Evolutionary conservation across 2,113 vertebrate species (phyloP).

Genomic region (Tachysurus vachellii): DNA sequence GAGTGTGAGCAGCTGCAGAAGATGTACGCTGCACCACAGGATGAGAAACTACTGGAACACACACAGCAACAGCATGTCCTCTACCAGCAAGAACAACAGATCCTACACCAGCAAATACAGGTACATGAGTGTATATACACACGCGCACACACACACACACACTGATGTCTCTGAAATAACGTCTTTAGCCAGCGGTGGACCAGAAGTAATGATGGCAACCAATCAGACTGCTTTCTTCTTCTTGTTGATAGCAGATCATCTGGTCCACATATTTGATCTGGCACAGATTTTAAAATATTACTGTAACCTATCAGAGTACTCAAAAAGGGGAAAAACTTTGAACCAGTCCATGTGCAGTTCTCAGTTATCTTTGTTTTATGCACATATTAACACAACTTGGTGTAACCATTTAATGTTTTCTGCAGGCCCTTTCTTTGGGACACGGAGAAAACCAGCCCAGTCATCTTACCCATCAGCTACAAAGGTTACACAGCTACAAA

Average conservation of each 20-base stretch:
- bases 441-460: conserved; percentile 95
- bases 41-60: conserved; percentile 90
- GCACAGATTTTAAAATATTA: background rate
- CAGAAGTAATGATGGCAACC: background rate
- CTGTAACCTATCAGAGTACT: background rate
- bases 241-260: too few species aligned
- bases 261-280: too few species aligned
- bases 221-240: background rate
- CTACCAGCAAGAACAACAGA: conserved; percentile 94
- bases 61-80: conserved; percentile 96
- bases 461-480: conserved; percentile 98
- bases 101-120: conserved; percentile 88
- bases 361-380: background rate
- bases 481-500: too few species aligned
- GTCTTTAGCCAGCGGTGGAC: background rate
- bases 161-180: background rate
- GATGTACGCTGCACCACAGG: conserved; percentile 90
- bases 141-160: conserved; percentile 23
- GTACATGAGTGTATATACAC: conserved; percentile 56
- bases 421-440: conserved; percentile 83
- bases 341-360: background rate
- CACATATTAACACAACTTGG: background rate
- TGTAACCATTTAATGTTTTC: conserved; percentile 63
- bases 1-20: conserved; percentile 98
- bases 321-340: too few species aligned